Conservation (phyloP, 2,888 invertebrate genomes). For the Trachelus iudaicus region DNA sequence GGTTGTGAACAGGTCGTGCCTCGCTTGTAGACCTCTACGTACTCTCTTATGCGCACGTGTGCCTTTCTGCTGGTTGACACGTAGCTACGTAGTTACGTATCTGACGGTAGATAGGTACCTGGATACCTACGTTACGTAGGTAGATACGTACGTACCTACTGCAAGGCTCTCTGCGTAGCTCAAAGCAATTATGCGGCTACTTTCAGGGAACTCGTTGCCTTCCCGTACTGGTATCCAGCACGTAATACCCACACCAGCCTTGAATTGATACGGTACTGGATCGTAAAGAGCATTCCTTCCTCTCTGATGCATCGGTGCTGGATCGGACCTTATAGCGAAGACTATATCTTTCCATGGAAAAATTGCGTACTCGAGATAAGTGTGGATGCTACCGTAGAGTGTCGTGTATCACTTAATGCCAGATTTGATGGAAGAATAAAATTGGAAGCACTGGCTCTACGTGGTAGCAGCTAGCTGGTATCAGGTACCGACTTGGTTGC, state of each 20-base stretch:
- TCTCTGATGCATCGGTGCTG: background rate
- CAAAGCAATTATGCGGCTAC: constrained; percentile 30
- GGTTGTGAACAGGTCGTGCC: constrained; percentile 25
- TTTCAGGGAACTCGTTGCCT: constrained; percentile 1
- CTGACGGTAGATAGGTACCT: background rate
- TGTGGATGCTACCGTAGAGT: background rate
- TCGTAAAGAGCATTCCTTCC: background rate
- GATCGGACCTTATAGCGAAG: background rate
- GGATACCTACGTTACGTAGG: background rate
- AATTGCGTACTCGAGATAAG: background rate
- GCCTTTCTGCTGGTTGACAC: background rate
- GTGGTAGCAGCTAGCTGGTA: background rate
- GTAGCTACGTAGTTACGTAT: background rate
- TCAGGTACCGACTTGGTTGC: background rate
- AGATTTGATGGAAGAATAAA: background rate
- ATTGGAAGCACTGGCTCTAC: background rate
- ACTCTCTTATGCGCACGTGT: constrained; percentile 1
- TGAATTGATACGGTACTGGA: background rate
- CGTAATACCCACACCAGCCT: background rate
- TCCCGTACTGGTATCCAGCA: background rate
- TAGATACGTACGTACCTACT: background rate
- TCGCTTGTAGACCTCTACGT: constrained; percentile 8
- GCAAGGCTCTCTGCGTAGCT: constrained; percentile 12
- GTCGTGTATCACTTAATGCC: background rate
- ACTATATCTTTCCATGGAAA: background rate